Conservation (phyloP, 2,797 vertebrate genomes). For the Erpetoichthys calabaricus region DNA sequence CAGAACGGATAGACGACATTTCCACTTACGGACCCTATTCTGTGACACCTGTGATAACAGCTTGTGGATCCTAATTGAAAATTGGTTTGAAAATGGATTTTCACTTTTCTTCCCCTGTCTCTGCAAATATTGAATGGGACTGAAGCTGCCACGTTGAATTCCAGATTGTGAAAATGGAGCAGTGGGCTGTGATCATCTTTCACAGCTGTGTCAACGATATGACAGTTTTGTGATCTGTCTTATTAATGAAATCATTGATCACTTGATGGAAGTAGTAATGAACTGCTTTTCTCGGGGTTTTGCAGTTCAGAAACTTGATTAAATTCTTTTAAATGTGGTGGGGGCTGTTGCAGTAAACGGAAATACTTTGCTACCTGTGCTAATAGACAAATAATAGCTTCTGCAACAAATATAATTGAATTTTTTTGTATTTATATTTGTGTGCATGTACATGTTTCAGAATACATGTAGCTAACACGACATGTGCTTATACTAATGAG, state of each 20-base stretch:
- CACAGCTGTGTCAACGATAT: constrained; percentile 77
- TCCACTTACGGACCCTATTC: constrained; percentile 94
- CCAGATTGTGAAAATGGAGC: constrained; percentile 66
- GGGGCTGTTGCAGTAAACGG: constrained; percentile 3
- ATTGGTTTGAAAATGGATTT: constrained; percentile 99
- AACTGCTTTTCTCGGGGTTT: constrained; percentile 53
- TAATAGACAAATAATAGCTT: constrained; percentile 11
- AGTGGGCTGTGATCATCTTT: constrained; percentile 77
- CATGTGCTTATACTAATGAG: no score
- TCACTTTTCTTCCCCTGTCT: constrained; percentile 82
- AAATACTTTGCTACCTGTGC: constrained; percentile 6
- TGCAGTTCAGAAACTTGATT: constrained; percentile 37
- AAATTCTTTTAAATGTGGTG: constrained; percentile 34
- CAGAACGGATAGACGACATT: constrained; percentile 99
- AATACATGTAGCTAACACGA: no score
- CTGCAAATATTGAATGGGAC: constrained; percentile 74
- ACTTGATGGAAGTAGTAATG: constrained; percentile 95
- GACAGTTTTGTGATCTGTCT: constrained; percentile 92
- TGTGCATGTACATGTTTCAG: no score
- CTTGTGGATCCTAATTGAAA: constrained; percentile 99
- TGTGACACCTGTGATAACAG: constrained; percentile 99
- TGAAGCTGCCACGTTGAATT: constrained; percentile 58
- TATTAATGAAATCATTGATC: constrained; percentile 99
- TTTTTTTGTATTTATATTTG: no score
- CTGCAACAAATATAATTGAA: not conserved